phyloP scores from a whole-genome alignment of 2,113 vertebrate species.

The Casuarius casuarius region DNA sequence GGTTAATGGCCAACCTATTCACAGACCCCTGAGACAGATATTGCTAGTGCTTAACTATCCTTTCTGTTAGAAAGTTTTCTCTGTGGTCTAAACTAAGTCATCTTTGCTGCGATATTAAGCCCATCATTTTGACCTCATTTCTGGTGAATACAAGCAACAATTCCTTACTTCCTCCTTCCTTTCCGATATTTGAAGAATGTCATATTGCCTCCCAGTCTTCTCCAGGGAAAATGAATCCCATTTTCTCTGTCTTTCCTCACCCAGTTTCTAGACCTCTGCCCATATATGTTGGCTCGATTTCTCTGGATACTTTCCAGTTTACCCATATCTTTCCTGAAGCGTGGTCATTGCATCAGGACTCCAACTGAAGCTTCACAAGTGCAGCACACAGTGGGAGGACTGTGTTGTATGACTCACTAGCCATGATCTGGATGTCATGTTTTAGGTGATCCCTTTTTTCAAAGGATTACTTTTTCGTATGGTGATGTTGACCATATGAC shows the following conservation, averaged over 20 bases:
- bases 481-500: not conserved
- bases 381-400: not conserved
- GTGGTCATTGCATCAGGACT: not conserved
- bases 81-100: not conserved
- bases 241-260: not conserved
- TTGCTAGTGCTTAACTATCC: not conserved
- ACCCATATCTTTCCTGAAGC: not conserved
- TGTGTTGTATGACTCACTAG: accelerated
- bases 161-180: not conserved
- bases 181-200: not conserved
- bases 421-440: not conserved
- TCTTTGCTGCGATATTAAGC: not conserved
- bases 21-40: not conserved
- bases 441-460: not conserved
- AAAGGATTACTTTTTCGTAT: not conserved
- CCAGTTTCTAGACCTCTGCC: not conserved
- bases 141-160: accelerated
- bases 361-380: not conserved
- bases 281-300: not conserved
- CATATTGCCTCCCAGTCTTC: not conserved
- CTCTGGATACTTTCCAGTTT: not conserved
- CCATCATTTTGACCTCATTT: not conserved
- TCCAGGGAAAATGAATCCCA: not conserved
- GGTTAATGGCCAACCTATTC: not conserved
- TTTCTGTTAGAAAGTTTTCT: not conserved